These are phyloP conservation scores for Galaxias olidus DNA, from an alignment of 2,797 vertebrate genomes.

Conservation along the genomic window DNA sequence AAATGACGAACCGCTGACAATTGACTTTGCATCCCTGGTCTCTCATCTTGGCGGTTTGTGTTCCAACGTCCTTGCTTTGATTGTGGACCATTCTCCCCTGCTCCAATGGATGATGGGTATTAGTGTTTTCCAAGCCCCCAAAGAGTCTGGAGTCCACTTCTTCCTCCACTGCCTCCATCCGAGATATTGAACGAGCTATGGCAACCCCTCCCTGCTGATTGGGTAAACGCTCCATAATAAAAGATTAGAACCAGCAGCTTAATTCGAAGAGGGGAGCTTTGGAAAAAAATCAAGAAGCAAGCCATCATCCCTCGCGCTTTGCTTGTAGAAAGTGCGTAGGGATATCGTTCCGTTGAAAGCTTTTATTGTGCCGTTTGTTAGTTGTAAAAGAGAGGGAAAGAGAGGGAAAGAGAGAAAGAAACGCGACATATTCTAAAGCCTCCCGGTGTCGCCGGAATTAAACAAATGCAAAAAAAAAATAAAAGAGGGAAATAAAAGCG, in stretches of 20 bases:
- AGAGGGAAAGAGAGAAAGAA: slow-evolving; percentile 55
- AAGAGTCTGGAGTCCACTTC: slow-evolving; percentile 66
- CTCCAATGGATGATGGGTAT: slow-evolving; percentile 63
- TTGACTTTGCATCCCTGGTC: slow-evolving; percentile 52
- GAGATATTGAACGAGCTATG: slow-evolving; percentile 48
- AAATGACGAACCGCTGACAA: slow-evolving; percentile 27
- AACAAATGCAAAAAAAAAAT: slow-evolving; percentile 62
- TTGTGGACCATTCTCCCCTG: slow-evolving; percentile 59
- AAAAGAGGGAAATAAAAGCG: slow-evolving; percentile 59
- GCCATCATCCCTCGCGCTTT: slow-evolving; percentile 66
- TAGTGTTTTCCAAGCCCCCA: slow-evolving; percentile 57
- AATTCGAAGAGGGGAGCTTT: slow-evolving; percentile 67
- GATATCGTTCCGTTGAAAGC: slow-evolving; percentile 67
- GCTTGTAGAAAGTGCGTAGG: slow-evolving; percentile 68
- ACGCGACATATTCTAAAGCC: slow-evolving; percentile 69
- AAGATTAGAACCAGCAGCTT: slow-evolving; percentile 74
- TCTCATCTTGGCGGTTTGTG: slow-evolving; percentile 61
- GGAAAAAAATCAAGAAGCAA: slow-evolving; percentile 75
- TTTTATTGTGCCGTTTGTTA: slow-evolving; percentile 72
- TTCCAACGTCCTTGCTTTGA: slow-evolving; percentile 72
- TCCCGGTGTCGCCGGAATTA: slow-evolving; percentile 74
- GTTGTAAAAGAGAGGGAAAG: slow-evolving; percentile 8
- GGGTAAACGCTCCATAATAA: slow-evolving; percentile 60
- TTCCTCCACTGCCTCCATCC: slow-evolving; percentile 51
- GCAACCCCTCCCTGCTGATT: slow-evolving; percentile 53